These are phyloP conservation scores for Eurytoma californica DNA, from an alignment of 2,888 invertebrate genomes.

Conservation along the genomic window DNA sequence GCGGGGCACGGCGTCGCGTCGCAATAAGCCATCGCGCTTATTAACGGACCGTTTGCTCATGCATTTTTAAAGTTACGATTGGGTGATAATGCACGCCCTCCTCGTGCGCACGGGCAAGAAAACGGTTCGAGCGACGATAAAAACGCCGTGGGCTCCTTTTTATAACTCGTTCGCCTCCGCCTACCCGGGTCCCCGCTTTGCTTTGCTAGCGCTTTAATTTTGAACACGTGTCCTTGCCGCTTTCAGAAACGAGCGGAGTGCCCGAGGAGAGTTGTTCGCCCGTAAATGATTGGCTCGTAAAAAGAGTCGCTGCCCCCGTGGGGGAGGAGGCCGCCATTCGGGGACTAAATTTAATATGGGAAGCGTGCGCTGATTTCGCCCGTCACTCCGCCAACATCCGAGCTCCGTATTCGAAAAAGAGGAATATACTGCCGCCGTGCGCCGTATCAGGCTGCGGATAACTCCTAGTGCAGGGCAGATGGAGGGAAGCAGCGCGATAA, in stretches of 20 bases:
- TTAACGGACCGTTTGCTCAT: conserved; percentile 24
- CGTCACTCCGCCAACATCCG: conserved; percentile 59
- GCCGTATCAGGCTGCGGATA: conserved; percentile 29
- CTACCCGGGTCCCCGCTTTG: background rate
- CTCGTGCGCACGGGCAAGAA: background rate
- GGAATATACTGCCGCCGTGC: conserved; percentile 12
- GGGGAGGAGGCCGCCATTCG: background rate
- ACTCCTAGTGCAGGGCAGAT: background rate
- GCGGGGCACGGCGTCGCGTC: background rate
- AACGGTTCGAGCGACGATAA: conserved; percentile 9
- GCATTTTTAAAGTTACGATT: conserved; percentile 35
- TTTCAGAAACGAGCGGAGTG: conserved; percentile 8
- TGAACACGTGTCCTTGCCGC: conserved; percentile 50
- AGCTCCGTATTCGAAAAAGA: conserved; percentile 56
- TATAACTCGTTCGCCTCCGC: conserved; percentile 31
- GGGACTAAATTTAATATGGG: conserved; percentile 60
- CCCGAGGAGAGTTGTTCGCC: conserved; percentile 36
- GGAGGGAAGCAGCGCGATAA: background rate
- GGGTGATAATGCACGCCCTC: conserved; percentile 32
- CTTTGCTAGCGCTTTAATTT: conserved; percentile 42
- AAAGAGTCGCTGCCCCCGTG: conserved; percentile 5
- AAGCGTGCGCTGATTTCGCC: conserved; percentile 56
- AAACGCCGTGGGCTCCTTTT: conserved; percentile 30
- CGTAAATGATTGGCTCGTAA: conserved; percentile 54
- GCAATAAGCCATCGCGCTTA: conserved; percentile 21